Conservation (phyloP, 2,888 invertebrate species). For the Atherix ibis region DNA sequence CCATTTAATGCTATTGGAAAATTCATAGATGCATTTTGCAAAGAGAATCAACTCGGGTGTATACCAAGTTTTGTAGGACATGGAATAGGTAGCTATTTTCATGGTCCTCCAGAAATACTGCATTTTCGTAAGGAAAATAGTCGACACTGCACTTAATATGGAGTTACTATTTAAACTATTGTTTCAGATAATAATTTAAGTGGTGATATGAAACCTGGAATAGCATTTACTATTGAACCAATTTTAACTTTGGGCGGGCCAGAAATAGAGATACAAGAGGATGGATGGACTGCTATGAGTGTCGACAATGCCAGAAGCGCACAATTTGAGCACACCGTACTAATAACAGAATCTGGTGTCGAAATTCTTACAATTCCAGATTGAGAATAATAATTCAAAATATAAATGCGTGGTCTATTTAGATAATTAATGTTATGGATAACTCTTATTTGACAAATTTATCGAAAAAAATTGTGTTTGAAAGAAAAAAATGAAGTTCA, state of each 20-base stretch:
- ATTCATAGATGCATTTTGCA: slow-evolving; percentile 47
- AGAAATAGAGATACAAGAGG: slow-evolving; percentile 54
- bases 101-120: slow-evolving; percentile 79
- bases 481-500: slow-evolving; percentile 1
- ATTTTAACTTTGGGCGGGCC: slow-evolving; percentile 59
- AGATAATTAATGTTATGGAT: too few species aligned
- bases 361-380: slow-evolving; percentile 55
- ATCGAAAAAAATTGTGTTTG: too few species aligned
- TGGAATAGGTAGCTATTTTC: slow-evolving; percentile 85
- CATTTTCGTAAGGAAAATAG: slow-evolving; percentile 56
- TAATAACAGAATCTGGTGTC: slow-evolving; percentile 60
- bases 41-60: slow-evolving; percentile 44
- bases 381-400: slow-evolving; percentile 4
- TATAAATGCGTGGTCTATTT: too few species aligned
- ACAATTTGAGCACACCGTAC: slow-evolving; percentile 82
- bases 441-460: too few species aligned
- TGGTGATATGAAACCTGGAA: slow-evolving; percentile 67
- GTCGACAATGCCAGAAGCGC: slow-evolving; percentile 67
- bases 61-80: slow-evolving; percentile 77
- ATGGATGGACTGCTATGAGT: slow-evolving; percentile 87
- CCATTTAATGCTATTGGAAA: slow-evolving; percentile 46
- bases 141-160: too few species aligned
- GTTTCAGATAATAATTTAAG: slow-evolving; percentile 43
- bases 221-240: slow-evolving; percentile 93
- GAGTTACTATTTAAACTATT: background rate